A percentile compares a stretch with the other conserved stretches of the same genome.
Evolutionary conservation across 2,113 vertebrate species (phyloP).

Genomic region (Ailurus styani): DNA sequence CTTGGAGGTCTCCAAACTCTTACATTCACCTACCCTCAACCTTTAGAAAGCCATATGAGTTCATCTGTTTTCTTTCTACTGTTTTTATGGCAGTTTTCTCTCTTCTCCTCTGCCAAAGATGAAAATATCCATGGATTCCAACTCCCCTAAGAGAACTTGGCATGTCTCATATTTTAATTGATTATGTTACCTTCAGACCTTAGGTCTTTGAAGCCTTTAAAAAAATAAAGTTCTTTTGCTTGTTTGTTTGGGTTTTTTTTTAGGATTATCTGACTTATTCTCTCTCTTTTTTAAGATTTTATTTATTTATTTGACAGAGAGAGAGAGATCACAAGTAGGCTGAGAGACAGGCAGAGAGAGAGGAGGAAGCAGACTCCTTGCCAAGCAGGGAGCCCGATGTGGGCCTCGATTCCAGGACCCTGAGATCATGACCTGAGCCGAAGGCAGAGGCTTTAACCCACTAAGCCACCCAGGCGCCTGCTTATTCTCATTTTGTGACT

Average conservation of each 20-base stretch:
- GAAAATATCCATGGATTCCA: neutral
- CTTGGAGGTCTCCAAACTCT: neutral
- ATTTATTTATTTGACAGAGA: no score
- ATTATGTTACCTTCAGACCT: neutral
- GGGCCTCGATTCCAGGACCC: no score
- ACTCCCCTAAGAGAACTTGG: neutral
- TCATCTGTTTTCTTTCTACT: neutral
- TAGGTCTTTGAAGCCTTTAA: neutral
- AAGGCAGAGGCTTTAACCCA: no score
- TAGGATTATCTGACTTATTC: neutral
- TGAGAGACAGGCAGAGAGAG: no score
- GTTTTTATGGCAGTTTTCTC: neutral
- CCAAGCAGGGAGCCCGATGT: no score
- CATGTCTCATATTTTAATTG: neutral
- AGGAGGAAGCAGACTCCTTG: no score
- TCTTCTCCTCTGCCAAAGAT: neutral
- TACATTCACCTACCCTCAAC: neutral
- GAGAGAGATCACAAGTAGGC: no score
- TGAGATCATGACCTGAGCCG: no score
- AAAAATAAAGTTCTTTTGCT: neutral
- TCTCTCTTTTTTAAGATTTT: no score
- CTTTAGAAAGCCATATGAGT: neutral
- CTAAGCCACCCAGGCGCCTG: no score
- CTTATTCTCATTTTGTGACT: neutral
- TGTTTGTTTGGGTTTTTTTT: neutral